Evolutionary conservation across 1,140 invertebrate genomes (phyloP).

Genomic region (Patella vulgata): DNA sequence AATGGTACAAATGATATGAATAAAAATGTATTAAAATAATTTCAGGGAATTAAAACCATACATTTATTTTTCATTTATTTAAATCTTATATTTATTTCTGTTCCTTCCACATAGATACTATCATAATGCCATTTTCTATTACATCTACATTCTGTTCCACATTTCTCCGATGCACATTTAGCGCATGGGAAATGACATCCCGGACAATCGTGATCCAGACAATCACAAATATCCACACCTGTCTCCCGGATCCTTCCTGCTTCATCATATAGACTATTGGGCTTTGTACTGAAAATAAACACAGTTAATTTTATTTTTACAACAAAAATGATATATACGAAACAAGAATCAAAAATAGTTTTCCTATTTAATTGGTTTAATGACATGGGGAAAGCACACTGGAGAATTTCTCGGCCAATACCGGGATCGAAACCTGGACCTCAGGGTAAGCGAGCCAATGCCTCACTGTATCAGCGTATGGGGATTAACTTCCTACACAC

Average conservation of each 20-base stretch:
- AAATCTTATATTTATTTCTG: slow-evolving; percentile 22
- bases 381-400: neutral
- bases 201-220: slow-evolving; percentile 75
- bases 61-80: no score
- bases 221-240: slow-evolving; percentile 81
- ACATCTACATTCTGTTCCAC: slow-evolving; percentile 72
- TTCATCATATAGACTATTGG: slow-evolving; percentile 65
- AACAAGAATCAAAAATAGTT: neutral
- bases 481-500: no score
- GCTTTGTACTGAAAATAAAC: slow-evolving; percentile 37
- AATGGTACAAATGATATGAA: no score
- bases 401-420: neutral
- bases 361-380: neutral
- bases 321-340: neutral
- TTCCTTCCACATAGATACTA: slow-evolving; percentile 62
- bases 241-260: slow-evolving; percentile 67
- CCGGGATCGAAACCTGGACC: neutral
- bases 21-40: no score
- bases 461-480: no score
- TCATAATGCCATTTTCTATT: slow-evolving; percentile 63
- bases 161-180: slow-evolving; percentile 76
- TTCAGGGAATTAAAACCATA: no score
- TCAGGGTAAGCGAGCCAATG: neutral
- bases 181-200: slow-evolving; percentile 84
- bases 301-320: neutral